These are phyloP conservation scores for Drosophila antonietae DNA, from an alignment of 2,888 invertebrate genomes.

Conservation along the genomic window DNA sequence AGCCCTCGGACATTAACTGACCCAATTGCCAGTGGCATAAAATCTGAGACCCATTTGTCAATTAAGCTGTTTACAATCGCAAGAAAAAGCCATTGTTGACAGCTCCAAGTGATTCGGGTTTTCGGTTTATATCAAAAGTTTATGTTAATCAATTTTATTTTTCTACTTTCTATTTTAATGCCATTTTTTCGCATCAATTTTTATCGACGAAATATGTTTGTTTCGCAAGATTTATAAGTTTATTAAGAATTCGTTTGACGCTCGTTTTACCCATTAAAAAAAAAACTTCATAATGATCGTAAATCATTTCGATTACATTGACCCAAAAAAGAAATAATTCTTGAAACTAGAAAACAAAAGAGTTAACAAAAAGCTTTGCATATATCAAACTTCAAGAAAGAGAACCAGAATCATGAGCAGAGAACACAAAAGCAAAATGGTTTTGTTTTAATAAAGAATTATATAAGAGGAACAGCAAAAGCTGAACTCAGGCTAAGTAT, in stretches of 20 bases:
- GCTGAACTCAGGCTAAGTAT: not conserved
- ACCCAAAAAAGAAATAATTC: slow-evolving; percentile 21
- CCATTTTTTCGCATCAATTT: slow-evolving; percentile 15
- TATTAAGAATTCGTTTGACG: slow-evolving; percentile 46
- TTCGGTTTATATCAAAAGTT: slow-evolving; percentile 41
- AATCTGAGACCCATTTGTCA: slow-evolving; percentile 65
- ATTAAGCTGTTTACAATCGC: slow-evolving; percentile 41
- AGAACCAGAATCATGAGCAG: not conserved
- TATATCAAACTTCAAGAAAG: slow-evolving; percentile 21
- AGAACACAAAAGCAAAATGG: not conserved
- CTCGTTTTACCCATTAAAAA: slow-evolving; percentile 37
- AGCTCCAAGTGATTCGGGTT: slow-evolving; percentile 40
- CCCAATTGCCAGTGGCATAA: slow-evolving; percentile 46
- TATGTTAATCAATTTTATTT: slow-evolving; percentile 61
- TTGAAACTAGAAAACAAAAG: not conserved
- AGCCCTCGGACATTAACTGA: slow-evolving; percentile 59
- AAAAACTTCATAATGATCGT: slow-evolving; percentile 4
- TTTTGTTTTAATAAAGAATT: not conserved
- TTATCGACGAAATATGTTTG: slow-evolving; percentile 26
- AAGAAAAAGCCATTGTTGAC: slow-evolving; percentile 31
- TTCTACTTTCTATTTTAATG: slow-evolving; percentile 61
- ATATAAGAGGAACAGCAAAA: not conserved
- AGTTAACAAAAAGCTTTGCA: not conserved
- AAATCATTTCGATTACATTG: slow-evolving; percentile 27
- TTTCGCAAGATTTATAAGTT: slow-evolving; percentile 54